Percentiles rank a stretch among this genome's conserved stretches.
phyloP scores from a whole-genome alignment of 2,888 invertebrate species.

The Diplolepis rosae region DNA sequence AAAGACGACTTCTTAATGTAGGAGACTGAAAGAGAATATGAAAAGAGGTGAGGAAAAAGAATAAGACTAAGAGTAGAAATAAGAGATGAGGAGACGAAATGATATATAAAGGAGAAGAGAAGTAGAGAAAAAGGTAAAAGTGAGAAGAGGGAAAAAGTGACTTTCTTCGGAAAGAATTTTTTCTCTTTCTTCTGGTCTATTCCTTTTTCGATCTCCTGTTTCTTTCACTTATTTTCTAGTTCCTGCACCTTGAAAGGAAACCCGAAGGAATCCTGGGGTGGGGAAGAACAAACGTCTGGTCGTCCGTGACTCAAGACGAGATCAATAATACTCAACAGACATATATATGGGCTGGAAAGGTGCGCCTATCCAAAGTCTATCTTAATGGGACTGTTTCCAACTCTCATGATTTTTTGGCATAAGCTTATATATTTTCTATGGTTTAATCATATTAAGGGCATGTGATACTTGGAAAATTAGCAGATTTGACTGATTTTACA shows the following conservation, averaged over 20 bases:
- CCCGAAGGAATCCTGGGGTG: constrained; percentile 34
- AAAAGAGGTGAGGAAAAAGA: constrained; percentile 37
- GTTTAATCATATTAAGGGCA: too few relatives aligned
- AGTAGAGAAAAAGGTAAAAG: constrained; percentile 33
- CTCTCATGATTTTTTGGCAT: neutral
- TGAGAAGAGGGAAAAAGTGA: constrained; percentile 43
- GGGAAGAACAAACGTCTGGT: constrained; percentile 18
- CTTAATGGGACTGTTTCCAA: too few relatives aligned
- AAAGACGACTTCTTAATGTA: neutral
- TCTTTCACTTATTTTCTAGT: constrained; percentile 37
- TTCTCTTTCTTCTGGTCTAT: neutral
- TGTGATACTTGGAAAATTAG: too few relatives aligned
- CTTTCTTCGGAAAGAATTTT: neutral
- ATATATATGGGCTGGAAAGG: neutral
- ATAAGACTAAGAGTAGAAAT: constrained; percentile 36
- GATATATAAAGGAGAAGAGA: constrained; percentile 26
- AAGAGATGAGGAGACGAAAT: too few relatives aligned
- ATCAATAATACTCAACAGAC: constrained; percentile 35
- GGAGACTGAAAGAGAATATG: constrained; percentile 40
- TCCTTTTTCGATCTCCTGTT: constrained; percentile 27
- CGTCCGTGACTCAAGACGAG: constrained; percentile 32
- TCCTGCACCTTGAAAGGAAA: constrained; percentile 37
- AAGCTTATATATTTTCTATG: too few relatives aligned
- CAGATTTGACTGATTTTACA: too few relatives aligned
- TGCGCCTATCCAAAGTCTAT: too few relatives aligned